These are phyloP conservation scores for Drosophila tani DNA, from an alignment of 1,140 invertebrate species.

Conservation along the genomic window DNA sequence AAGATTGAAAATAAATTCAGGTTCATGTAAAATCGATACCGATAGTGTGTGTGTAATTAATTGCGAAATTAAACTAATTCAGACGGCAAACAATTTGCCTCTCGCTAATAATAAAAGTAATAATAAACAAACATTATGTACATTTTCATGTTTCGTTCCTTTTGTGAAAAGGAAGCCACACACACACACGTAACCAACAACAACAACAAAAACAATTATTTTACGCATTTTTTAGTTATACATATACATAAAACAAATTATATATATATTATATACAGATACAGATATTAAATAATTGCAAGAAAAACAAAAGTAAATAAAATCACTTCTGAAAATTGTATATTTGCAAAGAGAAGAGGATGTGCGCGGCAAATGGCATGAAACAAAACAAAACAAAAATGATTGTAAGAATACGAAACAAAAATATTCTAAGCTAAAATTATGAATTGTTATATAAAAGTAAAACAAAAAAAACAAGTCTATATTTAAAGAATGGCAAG, in stretches of 20 bases:
- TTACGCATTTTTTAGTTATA: conserved; percentile 82
- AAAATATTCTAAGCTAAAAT: conserved; percentile 80
- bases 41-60: conserved; percentile 44
- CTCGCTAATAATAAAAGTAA: conserved; percentile 8
- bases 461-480: conserved; percentile 54
- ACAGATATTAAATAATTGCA: conserved; percentile 72
- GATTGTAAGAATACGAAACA: conserved; percentile 67
- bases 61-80: conserved; percentile 37
- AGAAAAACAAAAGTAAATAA: not conserved
- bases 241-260: conserved; percentile 53
- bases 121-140: conserved; percentile 34
- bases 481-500: conserved; percentile 74
- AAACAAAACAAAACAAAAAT: conserved; percentile 44
- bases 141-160: conserved; percentile 74
- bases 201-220: conserved; percentile 61
- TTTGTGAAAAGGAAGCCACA: conserved; percentile 75
- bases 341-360: conserved; percentile 55
- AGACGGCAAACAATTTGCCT: conserved; percentile 54
- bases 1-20: conserved; percentile 67
- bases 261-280: conserved; percentile 52
- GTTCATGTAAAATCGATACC: conserved; percentile 72
- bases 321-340: conserved; percentile 68
- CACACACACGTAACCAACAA: conserved; percentile 44
- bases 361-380: conserved; percentile 56
- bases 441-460: conserved; percentile 79